These are phyloP conservation scores for Synanceia verrucosa DNA, from an alignment of 2,797 vertebrate species.

Conservation along the genomic window DNA sequence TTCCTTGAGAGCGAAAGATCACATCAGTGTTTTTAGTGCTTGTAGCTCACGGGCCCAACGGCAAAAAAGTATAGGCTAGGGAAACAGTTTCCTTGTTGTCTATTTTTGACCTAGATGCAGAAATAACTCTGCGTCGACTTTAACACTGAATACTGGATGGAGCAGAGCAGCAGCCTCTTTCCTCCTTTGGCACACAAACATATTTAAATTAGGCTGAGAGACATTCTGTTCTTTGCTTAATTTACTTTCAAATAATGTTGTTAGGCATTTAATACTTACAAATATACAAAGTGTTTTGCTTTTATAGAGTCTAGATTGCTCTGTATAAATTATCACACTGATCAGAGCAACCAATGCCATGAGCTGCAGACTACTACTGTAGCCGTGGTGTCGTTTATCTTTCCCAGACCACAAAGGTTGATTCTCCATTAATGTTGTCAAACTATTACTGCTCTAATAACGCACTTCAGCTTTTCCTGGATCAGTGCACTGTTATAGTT, in stretches of 20 bases:
- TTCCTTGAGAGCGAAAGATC: slow-evolving; percentile 52
- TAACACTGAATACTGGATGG: slow-evolving; percentile 43
- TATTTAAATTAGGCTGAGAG: slow-evolving; percentile 37
- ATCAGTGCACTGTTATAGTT: slow-evolving; percentile 11
- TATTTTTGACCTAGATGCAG: slow-evolving; percentile 77
- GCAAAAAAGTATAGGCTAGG: slow-evolving; percentile 60
- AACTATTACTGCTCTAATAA: slow-evolving; percentile 23
- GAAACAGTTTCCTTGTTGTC: slow-evolving; percentile 71
- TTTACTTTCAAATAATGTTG: slow-evolving; percentile 34
- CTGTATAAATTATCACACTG: slow-evolving; percentile 40
- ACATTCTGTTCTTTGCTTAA: slow-evolving; percentile 27
- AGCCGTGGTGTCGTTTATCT: slow-evolving; percentile 12
- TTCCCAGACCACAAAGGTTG: slow-evolving; percentile 3
- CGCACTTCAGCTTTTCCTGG: slow-evolving; percentile 30
- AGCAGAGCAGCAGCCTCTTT: slow-evolving; percentile 41
- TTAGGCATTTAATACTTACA: slow-evolving; percentile 43
- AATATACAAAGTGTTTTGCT: slow-evolving; percentile 41
- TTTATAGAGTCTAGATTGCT: slow-evolving; percentile 37
- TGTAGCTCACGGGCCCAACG: slow-evolving; percentile 51
- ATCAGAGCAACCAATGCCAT: slow-evolving; percentile 7
- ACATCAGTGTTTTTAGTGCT: slow-evolving; percentile 51
- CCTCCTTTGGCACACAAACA: slow-evolving; percentile 35
- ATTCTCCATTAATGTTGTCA: slow-evolving; percentile 22
- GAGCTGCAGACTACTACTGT: slow-evolving; percentile 16
- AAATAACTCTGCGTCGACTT: slow-evolving; percentile 68